Conservation (phyloP, 2,797 vertebrate species). For the Eulemur albifrons region DNA sequence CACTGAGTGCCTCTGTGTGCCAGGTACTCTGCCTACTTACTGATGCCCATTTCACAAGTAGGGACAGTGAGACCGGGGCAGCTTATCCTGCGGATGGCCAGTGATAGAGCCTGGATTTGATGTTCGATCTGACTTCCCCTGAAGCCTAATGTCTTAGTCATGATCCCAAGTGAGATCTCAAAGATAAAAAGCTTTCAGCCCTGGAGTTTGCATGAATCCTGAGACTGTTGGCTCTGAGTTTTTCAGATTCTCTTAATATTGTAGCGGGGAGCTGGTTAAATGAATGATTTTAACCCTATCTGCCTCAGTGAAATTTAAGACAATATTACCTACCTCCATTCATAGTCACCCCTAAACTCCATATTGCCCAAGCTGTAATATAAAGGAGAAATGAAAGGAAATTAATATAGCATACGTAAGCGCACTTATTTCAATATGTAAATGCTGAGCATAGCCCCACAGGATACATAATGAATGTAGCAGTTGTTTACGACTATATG, state of each 20-base stretch:
- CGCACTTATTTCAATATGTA: background rate
- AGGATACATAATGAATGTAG: background rate
- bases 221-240: background rate
- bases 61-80: background rate
- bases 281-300: background rate
- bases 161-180: background rate
- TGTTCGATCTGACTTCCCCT: background rate
- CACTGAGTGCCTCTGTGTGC: background rate
- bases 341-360: background rate
- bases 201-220: background rate
- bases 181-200: background rate
- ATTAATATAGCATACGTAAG: background rate
- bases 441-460: background rate
- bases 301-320: background rate
- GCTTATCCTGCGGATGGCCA: background rate
- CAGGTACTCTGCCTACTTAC: background rate
- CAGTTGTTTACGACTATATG: background rate
- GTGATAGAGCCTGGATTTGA: background rate
- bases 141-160: background rate
- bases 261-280: background rate
- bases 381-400: background rate
- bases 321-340: background rate
- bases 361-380: background rate
- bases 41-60: background rate
- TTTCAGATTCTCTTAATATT: background rate